These are phyloP conservation scores for Micoletzkya japonica DNA, from an alignment of 2,888 invertebrate genomes.

Conservation along the genomic window DNA sequence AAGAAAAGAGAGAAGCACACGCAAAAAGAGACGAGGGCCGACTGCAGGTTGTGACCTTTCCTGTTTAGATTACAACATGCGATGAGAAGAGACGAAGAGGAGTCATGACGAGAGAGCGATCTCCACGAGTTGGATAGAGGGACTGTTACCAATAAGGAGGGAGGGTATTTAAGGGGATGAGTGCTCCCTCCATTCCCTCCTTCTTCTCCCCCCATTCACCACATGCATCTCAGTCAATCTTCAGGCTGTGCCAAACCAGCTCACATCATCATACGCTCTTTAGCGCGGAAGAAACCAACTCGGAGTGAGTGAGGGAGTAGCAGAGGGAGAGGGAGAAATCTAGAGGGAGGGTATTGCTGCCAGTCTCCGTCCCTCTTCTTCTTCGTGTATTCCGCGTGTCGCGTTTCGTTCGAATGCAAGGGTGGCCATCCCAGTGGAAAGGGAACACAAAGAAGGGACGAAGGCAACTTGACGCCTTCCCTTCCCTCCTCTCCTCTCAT, in stretches of 20 bases:
- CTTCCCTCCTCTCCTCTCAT: background rate
- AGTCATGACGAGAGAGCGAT: background rate
- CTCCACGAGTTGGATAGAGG: background rate
- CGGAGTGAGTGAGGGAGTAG: background rate
- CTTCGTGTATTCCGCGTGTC: too few species aligned
- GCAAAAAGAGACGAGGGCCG: too few species aligned
- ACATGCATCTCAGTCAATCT: background rate
- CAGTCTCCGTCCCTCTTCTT: too few species aligned
- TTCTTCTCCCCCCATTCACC: background rate
- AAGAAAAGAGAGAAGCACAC: too few species aligned
- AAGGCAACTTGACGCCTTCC: slow-evolving; percentile 23
- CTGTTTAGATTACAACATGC: background rate
- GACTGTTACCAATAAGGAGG: background rate
- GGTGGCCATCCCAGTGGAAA: too few species aligned
- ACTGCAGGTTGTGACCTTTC: too few species aligned
- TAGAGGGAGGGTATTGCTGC: background rate
- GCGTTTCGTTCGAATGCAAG: too few species aligned
- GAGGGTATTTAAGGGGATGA: background rate
- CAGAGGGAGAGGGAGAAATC: background rate
- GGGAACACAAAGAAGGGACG: too few species aligned
- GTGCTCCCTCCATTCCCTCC: background rate
- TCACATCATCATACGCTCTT: background rate
- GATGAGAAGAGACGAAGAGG: background rate
- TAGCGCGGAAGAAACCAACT: slow-evolving; percentile 11
- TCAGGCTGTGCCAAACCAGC: background rate